Evolutionary conservation across 2,888 invertebrate genomes (phyloP), one percentile per base, ranked within the genome.

Genomic region (Caenorhabditis sp.): DNA sequence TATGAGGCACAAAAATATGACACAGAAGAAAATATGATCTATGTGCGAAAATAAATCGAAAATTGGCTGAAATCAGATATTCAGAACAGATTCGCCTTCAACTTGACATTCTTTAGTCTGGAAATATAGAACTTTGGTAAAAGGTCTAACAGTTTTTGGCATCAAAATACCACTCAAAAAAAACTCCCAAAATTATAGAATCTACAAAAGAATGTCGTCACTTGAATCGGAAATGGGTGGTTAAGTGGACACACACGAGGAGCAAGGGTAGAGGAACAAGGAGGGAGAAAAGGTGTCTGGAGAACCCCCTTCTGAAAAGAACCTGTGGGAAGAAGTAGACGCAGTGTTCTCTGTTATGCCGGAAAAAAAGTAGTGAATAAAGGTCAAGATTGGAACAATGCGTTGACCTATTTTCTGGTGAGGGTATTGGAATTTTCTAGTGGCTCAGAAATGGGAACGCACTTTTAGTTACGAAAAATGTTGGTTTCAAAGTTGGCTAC

Each of bases 21-120:
- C 31, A 6, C 31, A 26, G 26, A 35, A n/a, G n/a, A 58, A 58
- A 58, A 59, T 38, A 59, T 59, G 59, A 59, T 59, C 59, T 59
- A 59, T 59, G 59, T 59, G 38, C 19, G 28, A 56, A 56, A 56
- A 16, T n/a, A 35, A 22, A 47, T n/a, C 4, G 22, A n/a, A 59
- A 59, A 59, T 35, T 59, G 12, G 59, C 59, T 59, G 38, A 59
- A 59, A 26, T 54, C 22, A 59, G 31, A n/a, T 35, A 12, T 35
- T 59, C 16, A 38, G 59, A 59, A 59, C 38, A 22, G 22, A 54
- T 54, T 54, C 54, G 6, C 38, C 38, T 2, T 35, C 35, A 0
- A 19, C 6, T 8, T 4, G 2, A 54, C 12, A 59, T 19, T 47
- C 19, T 59, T 58, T n/a, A n/a, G n/a, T n/a, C n/a, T n/a, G n/a